Evolutionary conservation across 2,797 vertebrate species (phyloP).

Genomic region (Cephalopachus bancanus): DNA sequence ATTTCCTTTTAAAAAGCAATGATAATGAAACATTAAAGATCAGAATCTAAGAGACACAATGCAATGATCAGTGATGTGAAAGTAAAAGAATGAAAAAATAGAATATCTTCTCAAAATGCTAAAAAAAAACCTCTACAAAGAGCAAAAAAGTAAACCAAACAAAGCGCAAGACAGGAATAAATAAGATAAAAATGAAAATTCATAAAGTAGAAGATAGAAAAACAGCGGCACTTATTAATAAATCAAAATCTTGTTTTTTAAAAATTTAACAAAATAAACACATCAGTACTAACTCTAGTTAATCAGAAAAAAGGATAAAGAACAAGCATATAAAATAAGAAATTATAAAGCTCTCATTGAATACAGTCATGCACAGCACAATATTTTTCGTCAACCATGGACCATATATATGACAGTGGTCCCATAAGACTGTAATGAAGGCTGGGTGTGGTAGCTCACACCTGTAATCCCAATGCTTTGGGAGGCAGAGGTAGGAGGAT

Average conservation of each 20-base stretch:
- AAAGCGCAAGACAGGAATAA: background rate
- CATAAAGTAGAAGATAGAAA: background rate
- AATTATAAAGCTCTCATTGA: background rate
- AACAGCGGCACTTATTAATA: background rate
- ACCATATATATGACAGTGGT: background rate
- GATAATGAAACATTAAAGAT: slow-evolving; percentile 23
- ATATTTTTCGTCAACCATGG: background rate
- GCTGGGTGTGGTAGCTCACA: too few species aligned
- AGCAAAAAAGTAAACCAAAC: background rate
- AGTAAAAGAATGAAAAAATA: background rate
- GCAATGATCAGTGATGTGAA: background rate
- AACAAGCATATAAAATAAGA: background rate
- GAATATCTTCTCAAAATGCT: background rate
- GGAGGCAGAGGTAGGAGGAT: too few species aligned
- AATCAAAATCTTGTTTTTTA: background rate
- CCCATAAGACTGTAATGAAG: background rate
- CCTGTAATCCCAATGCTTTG: too few species aligned
- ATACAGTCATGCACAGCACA: background rate
- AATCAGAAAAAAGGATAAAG: background rate
- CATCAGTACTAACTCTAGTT: background rate
- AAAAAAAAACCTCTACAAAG: too few species aligned
- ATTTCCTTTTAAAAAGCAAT: background rate
- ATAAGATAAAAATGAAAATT: background rate
- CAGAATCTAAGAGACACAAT: background rate
- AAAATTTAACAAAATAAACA: background rate